Base-by-base conservation (phyloP, 1,140 invertebrate species). In the Thaumatotibia leucotreta region DNA sequence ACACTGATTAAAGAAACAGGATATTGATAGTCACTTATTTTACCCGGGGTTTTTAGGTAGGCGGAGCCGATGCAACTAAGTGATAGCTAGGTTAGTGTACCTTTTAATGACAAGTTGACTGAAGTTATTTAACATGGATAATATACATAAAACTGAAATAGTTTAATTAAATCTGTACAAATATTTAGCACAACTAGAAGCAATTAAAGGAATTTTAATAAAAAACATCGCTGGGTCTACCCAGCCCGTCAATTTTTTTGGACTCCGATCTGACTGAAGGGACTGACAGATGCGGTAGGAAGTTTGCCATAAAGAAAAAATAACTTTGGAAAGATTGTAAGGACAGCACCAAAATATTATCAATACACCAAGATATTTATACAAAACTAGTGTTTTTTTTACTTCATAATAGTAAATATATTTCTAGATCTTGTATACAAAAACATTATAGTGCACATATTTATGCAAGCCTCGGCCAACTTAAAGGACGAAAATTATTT, bases 1-100 rank as follows among this genome's bases (percentile, higher is more conserved):
- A 67, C 17, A 64, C 27, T 23, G 24, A 35, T 66, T 68, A 63
- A 61, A 73, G 71, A 63, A 27, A 22, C 0, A 27, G 5, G 22
- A 1, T 45, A 22, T 27, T 45, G 35, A 22, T 17, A 35, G 32
- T 62, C 29, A 62, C 9, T 62, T 33, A 32, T 35, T 62, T 35
- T 22, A 33, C 17, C 31, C 61, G 61, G 61, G 61, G 10, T 33
- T 58, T 58, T 58, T 58, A 54, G 50, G 23, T 29, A 58, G 52
- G 52, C 52, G 52, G 52, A 58, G 52, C 11, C 52, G 23, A 27
- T 58, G 52, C 52, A 58, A 45, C 39, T 20, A 45, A 58, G 52
- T 58, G 52, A 6, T 29, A 58, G 24, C 23, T 29, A 58, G 52
- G 52, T 58, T 58, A 58, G 14, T 58, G 52, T 58, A 58, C 52